These are phyloP conservation scores for Diuraphis noxia DNA, from an alignment of 1,140 invertebrate genomes.

Conservation along the genomic window DNA sequence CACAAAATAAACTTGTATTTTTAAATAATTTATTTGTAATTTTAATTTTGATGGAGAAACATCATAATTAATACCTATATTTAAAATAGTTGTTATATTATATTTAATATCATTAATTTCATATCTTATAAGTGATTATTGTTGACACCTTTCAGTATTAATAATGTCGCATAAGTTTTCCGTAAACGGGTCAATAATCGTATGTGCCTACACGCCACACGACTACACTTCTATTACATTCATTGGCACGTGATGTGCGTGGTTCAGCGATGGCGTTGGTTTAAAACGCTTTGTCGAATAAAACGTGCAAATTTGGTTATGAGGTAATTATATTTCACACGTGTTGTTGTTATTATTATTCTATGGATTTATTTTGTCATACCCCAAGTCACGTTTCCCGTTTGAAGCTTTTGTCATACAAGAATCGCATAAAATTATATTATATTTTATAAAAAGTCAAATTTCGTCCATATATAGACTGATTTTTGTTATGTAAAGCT, in stretches of 20 bases:
- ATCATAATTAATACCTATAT: too few relatives aligned
- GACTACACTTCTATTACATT: background rate
- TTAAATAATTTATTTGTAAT: too few relatives aligned
- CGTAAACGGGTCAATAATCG: background rate
- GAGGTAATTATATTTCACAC: background rate
- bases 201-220: background rate
- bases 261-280: background rate
- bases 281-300: background rate
- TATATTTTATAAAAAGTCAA: background rate
- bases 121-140: background rate
- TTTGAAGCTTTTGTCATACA: background rate
- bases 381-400: background rate
- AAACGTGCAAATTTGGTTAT: conserved; percentile 3
- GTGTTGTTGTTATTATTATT: background rate
- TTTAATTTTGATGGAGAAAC: too few relatives aligned
- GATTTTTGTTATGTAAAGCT: background rate
- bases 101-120: too few relatives aligned
- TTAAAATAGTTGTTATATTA: too few relatives aligned
- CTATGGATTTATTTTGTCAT: background rate
- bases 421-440: background rate
- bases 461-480: background rate
- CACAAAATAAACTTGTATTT: too few relatives aligned
- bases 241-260: background rate
- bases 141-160: background rate
- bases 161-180: background rate